Percentiles rank a stretch among this genome's conserved stretches.
Conservation (phyloP, 2,888 invertebrate species). For the Saturnia japonica region DNA sequence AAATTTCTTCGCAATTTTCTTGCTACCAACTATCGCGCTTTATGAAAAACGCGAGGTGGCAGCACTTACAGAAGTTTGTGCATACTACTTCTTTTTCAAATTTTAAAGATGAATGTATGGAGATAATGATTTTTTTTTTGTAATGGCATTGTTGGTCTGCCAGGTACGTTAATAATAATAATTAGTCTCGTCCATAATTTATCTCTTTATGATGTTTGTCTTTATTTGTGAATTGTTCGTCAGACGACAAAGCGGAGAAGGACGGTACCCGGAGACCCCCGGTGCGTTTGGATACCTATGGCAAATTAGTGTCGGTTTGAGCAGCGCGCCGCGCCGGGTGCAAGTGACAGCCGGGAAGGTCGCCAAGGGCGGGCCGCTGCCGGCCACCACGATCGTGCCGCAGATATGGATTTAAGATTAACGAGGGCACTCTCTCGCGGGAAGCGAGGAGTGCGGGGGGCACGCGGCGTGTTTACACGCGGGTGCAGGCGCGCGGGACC, state of each 20-base stretch:
- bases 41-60: not conserved
- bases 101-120: not conserved
- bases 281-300: slow-evolving; percentile 1
- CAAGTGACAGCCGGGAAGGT: slow-evolving; percentile 21
- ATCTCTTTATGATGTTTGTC: not conserved
- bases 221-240: slow-evolving; percentile 27
- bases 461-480: slow-evolving; percentile 90
- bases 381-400: slow-evolving; percentile 53
- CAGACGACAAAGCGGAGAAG: slow-evolving; percentile 43
- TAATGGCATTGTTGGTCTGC: not conserved
- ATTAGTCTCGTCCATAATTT: not conserved
- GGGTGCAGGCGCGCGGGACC: slow-evolving; percentile 52
- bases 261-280: slow-evolving; percentile 15
- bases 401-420: slow-evolving; percentile 76
- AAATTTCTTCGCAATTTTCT: not conserved
- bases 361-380: slow-evolving; percentile 51
- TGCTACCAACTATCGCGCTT: not conserved
- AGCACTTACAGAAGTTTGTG: not conserved
- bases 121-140: not conserved
- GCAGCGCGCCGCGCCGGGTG: slow-evolving; percentile 27
- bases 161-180: too few relatives aligned
- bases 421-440: slow-evolving; percentile 72
- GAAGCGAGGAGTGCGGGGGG: slow-evolving; percentile 64
- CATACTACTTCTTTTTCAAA: not conserved
- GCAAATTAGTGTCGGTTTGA: slow-evolving; percentile 18